Conservation (phyloP, 2,888 invertebrate genomes). For the Lasiommata megera region DNA sequence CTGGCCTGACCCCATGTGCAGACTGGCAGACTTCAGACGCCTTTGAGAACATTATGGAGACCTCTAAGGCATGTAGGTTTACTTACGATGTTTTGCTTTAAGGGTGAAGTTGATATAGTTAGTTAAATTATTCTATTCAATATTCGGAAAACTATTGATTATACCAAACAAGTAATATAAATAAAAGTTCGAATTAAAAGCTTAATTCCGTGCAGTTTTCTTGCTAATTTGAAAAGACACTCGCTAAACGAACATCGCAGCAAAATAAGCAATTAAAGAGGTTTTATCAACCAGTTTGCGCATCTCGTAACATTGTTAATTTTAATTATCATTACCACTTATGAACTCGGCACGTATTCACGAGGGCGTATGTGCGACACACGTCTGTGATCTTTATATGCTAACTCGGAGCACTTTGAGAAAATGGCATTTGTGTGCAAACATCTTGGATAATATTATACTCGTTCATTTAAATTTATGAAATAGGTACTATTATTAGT, state of each 20-base stretch:
- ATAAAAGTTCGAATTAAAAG: too few species aligned
- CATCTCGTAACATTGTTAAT: conserved; percentile 64
- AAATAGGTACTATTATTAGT: neutral
- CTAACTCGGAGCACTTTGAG: conserved; percentile 12
- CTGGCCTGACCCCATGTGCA: too few species aligned
- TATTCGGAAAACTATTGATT: too few species aligned
- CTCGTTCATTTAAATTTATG: neutral
- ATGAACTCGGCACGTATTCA: conserved; percentile 21
- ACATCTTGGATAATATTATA: neutral
- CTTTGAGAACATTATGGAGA: too few species aligned
- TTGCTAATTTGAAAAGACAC: conserved; percentile 64
- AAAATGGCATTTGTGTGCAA: neutral
- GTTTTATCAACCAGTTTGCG: conserved; percentile 66
- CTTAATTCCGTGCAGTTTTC: conserved; percentile 33
- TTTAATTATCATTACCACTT: conserved; percentile 69
- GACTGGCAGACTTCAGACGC: too few species aligned
- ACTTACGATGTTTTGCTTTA: too few species aligned
- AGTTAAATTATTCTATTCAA: too few species aligned
- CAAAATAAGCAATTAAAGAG: conserved; percentile 69
- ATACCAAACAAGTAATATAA: too few species aligned
- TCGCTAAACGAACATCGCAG: conserved; percentile 64
- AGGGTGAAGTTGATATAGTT: too few species aligned
- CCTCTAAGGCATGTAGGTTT: too few species aligned
- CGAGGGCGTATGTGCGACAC: neutral
- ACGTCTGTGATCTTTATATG: conserved; percentile 17